Conservation (phyloP, 2,113 vertebrate genomes). For the Taxidea taxus region DNA sequence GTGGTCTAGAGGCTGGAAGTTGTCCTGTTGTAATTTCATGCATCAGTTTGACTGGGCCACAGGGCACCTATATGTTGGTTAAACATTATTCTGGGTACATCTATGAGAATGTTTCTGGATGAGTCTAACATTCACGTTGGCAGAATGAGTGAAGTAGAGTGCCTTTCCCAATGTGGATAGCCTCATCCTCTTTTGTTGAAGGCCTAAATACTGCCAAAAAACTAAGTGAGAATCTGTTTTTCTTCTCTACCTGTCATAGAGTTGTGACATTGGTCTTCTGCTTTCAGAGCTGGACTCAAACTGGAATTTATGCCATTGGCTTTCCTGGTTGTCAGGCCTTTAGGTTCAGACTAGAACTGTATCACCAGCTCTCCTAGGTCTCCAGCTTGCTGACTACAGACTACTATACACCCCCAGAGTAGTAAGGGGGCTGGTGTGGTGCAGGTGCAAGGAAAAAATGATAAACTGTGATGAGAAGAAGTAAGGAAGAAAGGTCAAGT, state of each 20-base stretch:
- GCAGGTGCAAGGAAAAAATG: background rate
- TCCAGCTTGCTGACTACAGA: background rate
- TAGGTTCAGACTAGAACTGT: background rate
- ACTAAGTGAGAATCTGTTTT: background rate
- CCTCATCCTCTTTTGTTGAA: background rate
- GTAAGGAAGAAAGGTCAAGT: background rate
- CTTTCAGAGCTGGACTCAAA: background rate
- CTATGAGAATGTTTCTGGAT: background rate
- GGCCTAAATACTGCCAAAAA: background rate
- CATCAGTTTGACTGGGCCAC: background rate
- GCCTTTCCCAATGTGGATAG: background rate
- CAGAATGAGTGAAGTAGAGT: background rate
- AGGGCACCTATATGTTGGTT: background rate
- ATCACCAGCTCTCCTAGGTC: background rate
- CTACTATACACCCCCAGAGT: background rate
- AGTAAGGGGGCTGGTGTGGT: background rate
- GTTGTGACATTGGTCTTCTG: background rate
- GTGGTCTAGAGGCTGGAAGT: background rate
- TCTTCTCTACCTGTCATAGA: background rate
- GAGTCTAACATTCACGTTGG: background rate
- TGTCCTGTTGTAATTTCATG: background rate
- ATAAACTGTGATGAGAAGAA: background rate
- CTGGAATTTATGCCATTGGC: background rate
- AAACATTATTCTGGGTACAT: background rate
- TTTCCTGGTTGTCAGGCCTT: background rate